A percentile compares a stretch with the other conserved stretches of the same genome.
phyloP scores from a whole-genome alignment of 2,797 vertebrate species.

The Syngnathus acus region DNA sequence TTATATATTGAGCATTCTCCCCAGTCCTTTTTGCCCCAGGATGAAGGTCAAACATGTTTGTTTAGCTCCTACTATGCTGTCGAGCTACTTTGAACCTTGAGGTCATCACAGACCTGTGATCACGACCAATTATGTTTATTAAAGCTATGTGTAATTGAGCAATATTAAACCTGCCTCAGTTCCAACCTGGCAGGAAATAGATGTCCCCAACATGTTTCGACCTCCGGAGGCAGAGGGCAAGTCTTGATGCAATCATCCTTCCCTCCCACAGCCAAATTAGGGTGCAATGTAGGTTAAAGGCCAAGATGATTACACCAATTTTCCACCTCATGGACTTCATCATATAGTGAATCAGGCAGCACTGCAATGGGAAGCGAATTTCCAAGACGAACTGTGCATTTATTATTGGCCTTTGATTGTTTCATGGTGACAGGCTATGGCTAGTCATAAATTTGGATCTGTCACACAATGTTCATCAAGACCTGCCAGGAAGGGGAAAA shows the following conservation, averaged over 20 bases:
- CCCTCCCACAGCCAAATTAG: conserved; percentile 41
- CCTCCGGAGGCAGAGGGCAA: conserved; percentile 40
- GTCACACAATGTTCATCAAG: conserved; percentile 45
- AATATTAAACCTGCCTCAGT: conserved; percentile 51
- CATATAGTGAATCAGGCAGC: conserved; percentile 37
- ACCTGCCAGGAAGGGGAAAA: conserved; percentile 27
- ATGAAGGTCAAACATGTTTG: conserved; percentile 49
- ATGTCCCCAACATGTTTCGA: conserved; percentile 37
- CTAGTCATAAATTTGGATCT: conserved; percentile 33
- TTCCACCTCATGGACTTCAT: conserved; percentile 61
- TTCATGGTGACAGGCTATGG: conserved; percentile 18
- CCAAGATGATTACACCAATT: conserved; percentile 60
- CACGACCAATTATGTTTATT: conserved; percentile 64
- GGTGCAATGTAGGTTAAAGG: conserved; percentile 50
- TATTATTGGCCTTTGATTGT: conserved; percentile 5
- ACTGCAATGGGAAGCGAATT: conserved; percentile 23
- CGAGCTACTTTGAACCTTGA: conserved; percentile 21
- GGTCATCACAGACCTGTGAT: conserved; percentile 50
- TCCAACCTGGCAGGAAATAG: conserved; percentile 47
- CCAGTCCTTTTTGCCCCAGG: conserved; percentile 16
- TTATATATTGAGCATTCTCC: conserved; percentile 14
- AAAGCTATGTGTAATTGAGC: conserved; percentile 55
- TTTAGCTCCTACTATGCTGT: conserved; percentile 34
- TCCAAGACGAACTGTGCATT: conserved; percentile 12
- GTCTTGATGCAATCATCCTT: conserved; percentile 37